A percentile compares a stretch with the other conserved stretches of the same genome.
These are phyloP conservation scores for Vanessa cardui DNA, from an alignment of 2,888 invertebrate genomes.

Conservation along the genomic window DNA sequence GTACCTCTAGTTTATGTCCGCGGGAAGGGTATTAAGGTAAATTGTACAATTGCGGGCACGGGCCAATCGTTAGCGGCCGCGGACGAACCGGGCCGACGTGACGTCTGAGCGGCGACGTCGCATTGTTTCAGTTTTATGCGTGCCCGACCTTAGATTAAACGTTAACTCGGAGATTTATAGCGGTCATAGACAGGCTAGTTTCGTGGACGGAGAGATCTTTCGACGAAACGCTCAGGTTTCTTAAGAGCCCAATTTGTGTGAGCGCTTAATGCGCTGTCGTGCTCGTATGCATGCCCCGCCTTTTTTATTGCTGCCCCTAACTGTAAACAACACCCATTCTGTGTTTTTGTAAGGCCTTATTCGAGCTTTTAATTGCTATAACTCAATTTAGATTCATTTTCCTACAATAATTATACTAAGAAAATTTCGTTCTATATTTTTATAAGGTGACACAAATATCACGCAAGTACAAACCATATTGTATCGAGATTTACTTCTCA, in stretches of 20 bases:
- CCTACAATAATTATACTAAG: not conserved
- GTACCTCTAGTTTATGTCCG: slow-evolving; percentile 75
- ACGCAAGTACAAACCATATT: not conserved
- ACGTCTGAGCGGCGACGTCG: slow-evolving; percentile 67
- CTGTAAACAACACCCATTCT: slow-evolving; percentile 80
- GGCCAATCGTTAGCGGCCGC: slow-evolving; percentile 72
- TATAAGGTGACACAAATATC: not conserved
- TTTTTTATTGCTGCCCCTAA: slow-evolving; percentile 80
- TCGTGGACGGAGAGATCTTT: slow-evolving; percentile 67
- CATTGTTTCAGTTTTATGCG: slow-evolving; percentile 78
- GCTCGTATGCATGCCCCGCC: slow-evolving; percentile 76
- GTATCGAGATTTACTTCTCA: not conserved
- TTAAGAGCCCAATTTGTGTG: slow-evolving; percentile 78
- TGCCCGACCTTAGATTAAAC: slow-evolving; percentile 76
- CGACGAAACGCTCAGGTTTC: slow-evolving; percentile 77
- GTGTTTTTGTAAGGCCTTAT: slow-evolving; percentile 35
- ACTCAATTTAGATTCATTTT: slow-evolving; percentile 1
- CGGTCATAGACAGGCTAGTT: slow-evolving; percentile 68
- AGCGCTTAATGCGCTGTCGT: slow-evolving; percentile 74
- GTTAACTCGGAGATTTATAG: slow-evolving; percentile 74
- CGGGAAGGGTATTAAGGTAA: slow-evolving; percentile 77
- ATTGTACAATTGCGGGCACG: slow-evolving; percentile 80
- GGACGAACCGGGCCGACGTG: slow-evolving; percentile 60
- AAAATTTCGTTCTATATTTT: not conserved
- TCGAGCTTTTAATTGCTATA: slow-evolving; percentile 36